Evolutionary conservation across 2,888 invertebrate genomes (phyloP).

Genomic region (Poecilus cupreus): DNA sequence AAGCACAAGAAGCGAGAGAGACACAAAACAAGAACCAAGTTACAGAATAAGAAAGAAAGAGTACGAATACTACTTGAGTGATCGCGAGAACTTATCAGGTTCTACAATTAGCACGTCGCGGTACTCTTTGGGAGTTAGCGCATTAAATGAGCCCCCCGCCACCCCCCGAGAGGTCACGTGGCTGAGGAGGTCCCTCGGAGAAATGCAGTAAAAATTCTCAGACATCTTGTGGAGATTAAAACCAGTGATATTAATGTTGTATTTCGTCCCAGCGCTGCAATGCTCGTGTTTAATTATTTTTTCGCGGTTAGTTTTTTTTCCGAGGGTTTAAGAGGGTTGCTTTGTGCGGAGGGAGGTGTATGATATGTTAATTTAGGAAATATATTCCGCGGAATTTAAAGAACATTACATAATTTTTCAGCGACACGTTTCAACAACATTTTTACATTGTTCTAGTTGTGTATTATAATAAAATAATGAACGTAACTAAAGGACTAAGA

Average conservation of each 20-base stretch:
- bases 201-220: neutral
- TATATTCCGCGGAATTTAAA: neutral
- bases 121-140: neutral
- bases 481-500: too few relatives aligned
- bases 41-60: neutral
- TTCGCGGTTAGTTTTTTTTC: neutral
- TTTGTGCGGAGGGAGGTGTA: neutral
- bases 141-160: neutral
- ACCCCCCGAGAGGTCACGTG: too few relatives aligned
- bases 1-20: neutral
- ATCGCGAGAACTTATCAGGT: conserved; percentile 22
- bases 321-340: neutral
- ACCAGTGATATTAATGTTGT: conserved; percentile 42
- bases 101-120: conserved; percentile 22
- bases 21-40: neutral
- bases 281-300: neutral
- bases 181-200: neutral
- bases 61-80: neutral
- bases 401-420: neutral
- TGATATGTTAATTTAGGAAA: neutral
- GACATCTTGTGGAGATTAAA: conserved; percentile 45
- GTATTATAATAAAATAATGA: too few relatives aligned
- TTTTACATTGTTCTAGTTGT: too few relatives aligned
- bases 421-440: too few relatives aligned
- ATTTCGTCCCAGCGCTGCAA: neutral